Evolutionary conservation across 1,140 invertebrate species (phyloP).

Genomic region (Artemia franciscana): DNA sequence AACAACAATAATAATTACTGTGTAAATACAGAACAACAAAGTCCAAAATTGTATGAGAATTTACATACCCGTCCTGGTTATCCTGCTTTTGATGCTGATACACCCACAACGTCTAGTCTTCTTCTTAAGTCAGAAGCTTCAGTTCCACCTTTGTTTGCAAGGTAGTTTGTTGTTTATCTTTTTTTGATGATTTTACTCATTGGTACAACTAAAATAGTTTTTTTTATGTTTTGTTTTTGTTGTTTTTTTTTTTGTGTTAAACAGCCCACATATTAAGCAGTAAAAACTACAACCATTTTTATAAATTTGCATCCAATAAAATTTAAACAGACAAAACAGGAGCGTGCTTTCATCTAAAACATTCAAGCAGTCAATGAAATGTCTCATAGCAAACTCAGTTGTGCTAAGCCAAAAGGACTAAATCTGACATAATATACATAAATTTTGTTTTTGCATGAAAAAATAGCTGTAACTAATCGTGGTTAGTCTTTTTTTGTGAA

Average conservation of each 20-base stretch:
- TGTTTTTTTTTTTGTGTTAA: neutral
- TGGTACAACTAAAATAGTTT: neutral
- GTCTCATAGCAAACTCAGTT: too few relatives aligned
- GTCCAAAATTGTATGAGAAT: neutral
- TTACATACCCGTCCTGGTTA: neutral
- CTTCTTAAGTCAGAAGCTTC: neutral
- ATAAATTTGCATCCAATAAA: too few relatives aligned
- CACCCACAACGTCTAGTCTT: neutral
- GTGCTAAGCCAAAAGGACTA: too few relatives aligned
- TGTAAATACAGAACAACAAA: neutral
- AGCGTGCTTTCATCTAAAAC: too few relatives aligned
- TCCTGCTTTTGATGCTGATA: neutral
- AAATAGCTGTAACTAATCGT: too few relatives aligned
- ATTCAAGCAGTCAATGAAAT: too few relatives aligned
- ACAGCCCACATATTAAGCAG: neutral
- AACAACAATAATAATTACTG: neutral
- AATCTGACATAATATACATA: too few relatives aligned
- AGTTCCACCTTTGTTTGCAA: neutral
- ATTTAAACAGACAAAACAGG: too few relatives aligned
- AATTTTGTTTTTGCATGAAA: too few relatives aligned
- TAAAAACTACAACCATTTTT: too few relatives aligned
- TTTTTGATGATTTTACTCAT: neutral
- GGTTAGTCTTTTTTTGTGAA: too few relatives aligned
- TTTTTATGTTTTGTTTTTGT: neutral
- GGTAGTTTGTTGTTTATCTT: neutral